A percentile compares a stretch with the other conserved stretches of the same genome.
phyloP scores from a whole-genome alignment of 2,113 vertebrate genomes.

The Anarhynchus alexandrinus region DNA sequence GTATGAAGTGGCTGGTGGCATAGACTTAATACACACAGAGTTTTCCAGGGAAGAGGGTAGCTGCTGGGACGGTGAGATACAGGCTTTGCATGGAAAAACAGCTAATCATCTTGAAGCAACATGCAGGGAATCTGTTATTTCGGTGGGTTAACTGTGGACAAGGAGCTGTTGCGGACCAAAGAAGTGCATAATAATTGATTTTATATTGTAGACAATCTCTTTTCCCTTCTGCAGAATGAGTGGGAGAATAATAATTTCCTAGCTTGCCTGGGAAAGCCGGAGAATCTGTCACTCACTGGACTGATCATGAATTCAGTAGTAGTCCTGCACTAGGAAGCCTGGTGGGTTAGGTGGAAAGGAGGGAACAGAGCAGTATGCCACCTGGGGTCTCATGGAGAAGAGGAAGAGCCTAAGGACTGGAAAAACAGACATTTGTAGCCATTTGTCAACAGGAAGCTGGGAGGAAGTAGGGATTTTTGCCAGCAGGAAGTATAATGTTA shows the following conservation, averaged over 20 bases:
- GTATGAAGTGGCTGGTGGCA: not conserved
- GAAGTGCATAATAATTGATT: not conserved
- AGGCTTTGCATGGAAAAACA: not conserved
- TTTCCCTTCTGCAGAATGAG: not conserved
- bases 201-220: not conserved
- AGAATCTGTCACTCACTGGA: not conserved
- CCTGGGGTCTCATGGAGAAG: not conserved
- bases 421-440: not conserved
- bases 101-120: not conserved
- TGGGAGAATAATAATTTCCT: not conserved
- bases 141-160: not conserved
- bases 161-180: not conserved
- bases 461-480: not conserved
- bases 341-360: not conserved
- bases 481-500: not conserved
- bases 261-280: not conserved
- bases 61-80: not conserved
- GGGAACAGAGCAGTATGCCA: not conserved
- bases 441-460: not conserved
- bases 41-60: not conserved
- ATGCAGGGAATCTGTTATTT: not conserved
- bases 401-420: not conserved
- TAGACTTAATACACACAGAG: not conserved
- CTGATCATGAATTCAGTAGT: not conserved
- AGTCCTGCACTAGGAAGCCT: not conserved